Conservation (phyloP, 2,113 vertebrate genomes). For the Helogale parvula region DNA sequence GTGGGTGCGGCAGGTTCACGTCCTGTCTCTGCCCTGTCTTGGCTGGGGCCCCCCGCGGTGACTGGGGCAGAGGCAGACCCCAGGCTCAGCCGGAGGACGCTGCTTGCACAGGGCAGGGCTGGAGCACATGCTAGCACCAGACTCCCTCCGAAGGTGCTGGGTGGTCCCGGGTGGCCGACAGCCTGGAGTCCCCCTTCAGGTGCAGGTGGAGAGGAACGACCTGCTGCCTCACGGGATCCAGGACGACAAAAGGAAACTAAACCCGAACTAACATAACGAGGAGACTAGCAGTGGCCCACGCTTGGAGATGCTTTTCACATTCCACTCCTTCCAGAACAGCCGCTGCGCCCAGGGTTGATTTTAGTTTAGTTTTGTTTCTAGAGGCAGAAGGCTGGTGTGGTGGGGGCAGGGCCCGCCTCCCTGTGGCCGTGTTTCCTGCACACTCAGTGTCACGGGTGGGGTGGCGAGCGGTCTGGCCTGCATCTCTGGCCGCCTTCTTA, state of each 20-base stretch:
- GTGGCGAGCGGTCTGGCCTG: too few species aligned
- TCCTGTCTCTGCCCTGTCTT: accelerated
- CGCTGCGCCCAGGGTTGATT: accelerated
- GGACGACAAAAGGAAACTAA: conserved; percentile 1
- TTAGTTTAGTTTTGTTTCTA: background rate
- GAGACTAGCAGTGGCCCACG: background rate
- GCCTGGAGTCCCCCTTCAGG: background rate
- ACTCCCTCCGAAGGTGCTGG: background rate
- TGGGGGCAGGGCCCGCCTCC: too few species aligned
- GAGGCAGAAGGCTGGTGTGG: background rate
- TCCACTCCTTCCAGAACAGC: accelerated
- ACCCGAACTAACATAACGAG: background rate
- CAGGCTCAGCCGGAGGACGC: background rate
- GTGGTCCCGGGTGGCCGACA: background rate
- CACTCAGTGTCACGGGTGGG: too few species aligned
- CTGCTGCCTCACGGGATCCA: background rate
- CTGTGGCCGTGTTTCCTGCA: too few species aligned
- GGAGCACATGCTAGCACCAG: too few species aligned
- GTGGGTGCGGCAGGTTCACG: background rate
- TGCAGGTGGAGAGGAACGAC: background rate
- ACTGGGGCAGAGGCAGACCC: background rate
- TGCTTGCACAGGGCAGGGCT: background rate
- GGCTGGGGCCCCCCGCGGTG: accelerated
- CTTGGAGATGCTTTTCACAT: background rate
- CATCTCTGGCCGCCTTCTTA: too few species aligned